A percentile compares a stretch with the other conserved stretches of the same genome.
Evolutionary conservation across 2,113 vertebrate species (phyloP).

Genomic region (Cichladusa arquata): DNA sequence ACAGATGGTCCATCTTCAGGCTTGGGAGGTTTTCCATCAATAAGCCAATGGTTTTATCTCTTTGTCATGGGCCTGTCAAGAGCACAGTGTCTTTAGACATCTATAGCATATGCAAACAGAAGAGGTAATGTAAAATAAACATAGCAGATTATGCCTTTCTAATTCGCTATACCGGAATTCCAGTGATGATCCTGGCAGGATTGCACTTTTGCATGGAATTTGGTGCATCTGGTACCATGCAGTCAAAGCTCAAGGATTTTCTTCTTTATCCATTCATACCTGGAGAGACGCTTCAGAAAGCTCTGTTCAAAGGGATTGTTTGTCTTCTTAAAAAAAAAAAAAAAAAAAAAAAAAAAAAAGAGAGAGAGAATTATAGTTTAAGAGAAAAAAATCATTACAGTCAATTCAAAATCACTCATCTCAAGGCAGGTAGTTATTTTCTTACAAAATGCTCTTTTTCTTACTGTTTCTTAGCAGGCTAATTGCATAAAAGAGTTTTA

Average conservation of each 20-base stretch:
- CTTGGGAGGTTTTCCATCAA: neutral
- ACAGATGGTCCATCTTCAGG: neutral
- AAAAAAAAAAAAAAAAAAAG: no score
- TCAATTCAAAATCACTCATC: neutral
- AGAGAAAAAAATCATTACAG: neutral
- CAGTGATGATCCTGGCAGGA: neutral
- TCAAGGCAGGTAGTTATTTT: neutral
- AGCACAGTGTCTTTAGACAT: neutral
- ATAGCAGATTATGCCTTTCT: neutral
- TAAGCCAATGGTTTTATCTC: neutral
- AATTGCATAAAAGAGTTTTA: neutral
- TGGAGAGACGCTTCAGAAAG: neutral
- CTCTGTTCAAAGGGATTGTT: neutral
- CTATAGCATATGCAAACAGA: neutral
- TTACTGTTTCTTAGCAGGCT: neutral
- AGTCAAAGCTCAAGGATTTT: neutral
- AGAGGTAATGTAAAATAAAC: neutral
- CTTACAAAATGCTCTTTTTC: neutral
- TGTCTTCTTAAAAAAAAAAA: neutral
- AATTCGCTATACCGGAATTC: neutral
- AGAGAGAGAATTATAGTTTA: neutral
- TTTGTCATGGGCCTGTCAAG: neutral
- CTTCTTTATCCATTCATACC: neutral
- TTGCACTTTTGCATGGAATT: neutral
- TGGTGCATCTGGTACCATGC: neutral